Base-by-base conservation (phyloP, 2,113 vertebrate genomes). In the Passer domesticus region DNA sequence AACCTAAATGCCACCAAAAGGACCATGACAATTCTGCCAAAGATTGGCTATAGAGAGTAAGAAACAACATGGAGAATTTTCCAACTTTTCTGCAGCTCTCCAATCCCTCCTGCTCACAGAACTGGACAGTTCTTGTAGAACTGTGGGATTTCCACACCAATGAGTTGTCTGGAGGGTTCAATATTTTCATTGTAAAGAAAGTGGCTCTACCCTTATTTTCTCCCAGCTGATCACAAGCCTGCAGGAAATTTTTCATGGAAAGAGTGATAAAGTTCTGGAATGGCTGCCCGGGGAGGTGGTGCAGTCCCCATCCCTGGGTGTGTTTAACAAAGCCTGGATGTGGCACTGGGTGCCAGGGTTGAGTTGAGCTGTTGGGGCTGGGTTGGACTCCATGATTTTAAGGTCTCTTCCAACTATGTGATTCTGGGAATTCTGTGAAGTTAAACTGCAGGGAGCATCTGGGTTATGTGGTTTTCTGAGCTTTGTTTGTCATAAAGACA, bases 301-400 rank as follows among this genome's bases (percentile, higher is more conserved):
- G n/a, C 5, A 59, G 23, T 59, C 23, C 3, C 23, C 56, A 59
- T 59, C 23, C n/a, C 58, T 59, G n/a, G n/a, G 15, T 37, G 58
- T 37, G 15, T 59, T 59, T 37, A 37, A 37, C 10, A 59, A 25
- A 59, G 58, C n/a, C 58, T 59, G 58, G 58, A 37, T 37, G 58
- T 59, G 58, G n/a, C 58, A 25, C n/a, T 59, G n/a, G n/a, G 58
- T 8, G n/a, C 58, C 58, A 59, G n/a, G 56, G 58, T 11, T 59
- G 0, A 6, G 23, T 37, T 59, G 23, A 59, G 58, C 0, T 17
- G n/a, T 8, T 59, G n/a, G 23, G n/a, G n/a, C 7, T 59, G n/a
- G 58, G 23, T 17, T 37, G 56, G 56, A 59, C 56, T 59, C 2
- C 0, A 35, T 24, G n/a, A 6, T 4, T 7, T 25, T 59, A 59